Evolutionary conservation across 2,888 invertebrate genomes (phyloP).

Genomic region (Napeogenes sylphis): DNA sequence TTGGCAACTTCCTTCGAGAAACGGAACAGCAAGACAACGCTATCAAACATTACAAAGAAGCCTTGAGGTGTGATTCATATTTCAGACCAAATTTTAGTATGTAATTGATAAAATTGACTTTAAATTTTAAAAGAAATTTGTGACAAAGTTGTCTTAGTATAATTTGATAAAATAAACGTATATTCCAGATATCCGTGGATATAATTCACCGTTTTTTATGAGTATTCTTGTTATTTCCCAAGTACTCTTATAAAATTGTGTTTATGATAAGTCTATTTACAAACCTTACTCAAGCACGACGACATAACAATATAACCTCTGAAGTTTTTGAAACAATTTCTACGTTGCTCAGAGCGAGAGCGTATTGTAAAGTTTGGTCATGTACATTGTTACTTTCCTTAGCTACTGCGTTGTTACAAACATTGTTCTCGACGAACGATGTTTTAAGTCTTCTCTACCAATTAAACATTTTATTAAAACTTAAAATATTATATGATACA

Average conservation of each 20-base stretch:
- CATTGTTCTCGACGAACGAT: no score
- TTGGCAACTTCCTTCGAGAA: conserved; percentile 90
- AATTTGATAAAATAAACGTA: no score
- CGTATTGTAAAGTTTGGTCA: background rate
- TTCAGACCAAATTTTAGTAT: conserved; percentile 37
- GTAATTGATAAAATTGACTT: conserved; percentile 14
- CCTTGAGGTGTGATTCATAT: conserved; percentile 80
- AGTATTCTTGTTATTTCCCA: background rate
- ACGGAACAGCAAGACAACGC: conserved; percentile 84
- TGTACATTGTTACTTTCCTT: background rate
- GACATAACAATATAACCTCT: background rate
- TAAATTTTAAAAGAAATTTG: background rate
- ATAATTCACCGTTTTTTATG: no score
- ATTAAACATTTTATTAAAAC: no score
- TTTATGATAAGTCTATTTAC: background rate
- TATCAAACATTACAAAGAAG: conserved; percentile 87
- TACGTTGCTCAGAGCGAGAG: background rate
- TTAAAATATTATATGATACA: background rate
- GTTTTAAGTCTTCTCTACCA: no score
- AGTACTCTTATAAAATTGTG: background rate
- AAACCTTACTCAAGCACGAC: background rate
- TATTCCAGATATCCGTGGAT: no score
- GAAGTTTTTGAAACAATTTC: conserved; percentile 3
- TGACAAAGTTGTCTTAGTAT: no score
- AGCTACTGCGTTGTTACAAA: no score